Base-by-base conservation (phyloP, 2,113 vertebrate genomes). In the Indri indri region DNA sequence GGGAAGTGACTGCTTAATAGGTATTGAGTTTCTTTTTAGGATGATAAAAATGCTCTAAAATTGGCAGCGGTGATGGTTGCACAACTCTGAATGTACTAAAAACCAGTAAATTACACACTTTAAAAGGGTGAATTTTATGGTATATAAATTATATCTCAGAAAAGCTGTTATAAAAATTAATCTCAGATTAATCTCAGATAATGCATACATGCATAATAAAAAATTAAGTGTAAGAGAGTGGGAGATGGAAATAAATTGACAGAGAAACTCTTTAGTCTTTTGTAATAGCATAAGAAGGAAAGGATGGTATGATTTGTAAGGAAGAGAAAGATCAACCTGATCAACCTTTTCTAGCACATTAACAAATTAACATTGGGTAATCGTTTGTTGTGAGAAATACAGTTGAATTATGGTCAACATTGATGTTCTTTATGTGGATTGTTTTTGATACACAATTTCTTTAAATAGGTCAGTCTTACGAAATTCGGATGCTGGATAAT, bases 401-500 rank as follows among this genome's bases (percentile, higher is more conserved):
- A 66, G 16, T 37, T 88, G 23, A 79, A 59, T 92, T 96, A 42
- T 85, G 50, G 86, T 74, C 70, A 94, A 84, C 65, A 83, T 47
- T 83, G 4, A 50, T 92, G 7, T 70, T 92, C 22, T 94, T 88
- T 87, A 23, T 59, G 20, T 83, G 88, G 59, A 42, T 86, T 91
- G 22, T 82, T 93, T 94, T 81, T 97, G 50, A 97, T 94, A 50
- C 45, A 61, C 54, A 80, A 61, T 96, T 88, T 94, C 37, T 98
- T 95, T 95, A 87, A 79, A 98, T 96, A 99, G 99, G 99, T 98
- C 99, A 99, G 98, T 99, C 99, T 98, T 99, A 99, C 2, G 99
- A 99, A 99, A 99, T 99, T 96, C 99, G 99, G 93, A 99, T 99
- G 99, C 98, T 99, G 95, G 99, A 99, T 99, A 99, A 99, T 98